Percentiles rank a stretch among this genome's conserved stretches.
phyloP scores from a whole-genome alignment of 2,797 vertebrate species.

The Selene dorsalis region DNA sequence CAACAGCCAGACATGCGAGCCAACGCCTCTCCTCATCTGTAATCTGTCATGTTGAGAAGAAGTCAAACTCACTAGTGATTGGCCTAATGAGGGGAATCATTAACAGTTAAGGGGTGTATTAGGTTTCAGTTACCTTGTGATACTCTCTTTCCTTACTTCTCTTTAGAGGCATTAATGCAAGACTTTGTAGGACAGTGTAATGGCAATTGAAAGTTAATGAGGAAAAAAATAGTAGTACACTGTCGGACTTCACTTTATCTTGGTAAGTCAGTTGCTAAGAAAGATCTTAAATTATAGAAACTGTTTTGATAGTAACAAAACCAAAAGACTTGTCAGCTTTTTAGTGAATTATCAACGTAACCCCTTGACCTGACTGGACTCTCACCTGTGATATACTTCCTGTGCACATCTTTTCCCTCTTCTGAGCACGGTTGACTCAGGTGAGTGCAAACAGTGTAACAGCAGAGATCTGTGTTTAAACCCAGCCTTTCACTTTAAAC shows the following conservation, averaged over 20 bases:
- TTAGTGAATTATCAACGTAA: too few species aligned
- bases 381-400: not conserved
- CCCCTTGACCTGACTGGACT: too few species aligned
- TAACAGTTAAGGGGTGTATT: constrained; percentile 63
- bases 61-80: constrained; percentile 66
- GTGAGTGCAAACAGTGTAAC: not conserved
- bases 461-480: constrained; percentile 1
- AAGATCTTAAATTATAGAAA: not conserved
- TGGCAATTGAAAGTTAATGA: constrained; percentile 14
- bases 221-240: not conserved
- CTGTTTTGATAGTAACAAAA: not conserved
- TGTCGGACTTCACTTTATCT: constrained; percentile 5
- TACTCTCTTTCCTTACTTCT: constrained; percentile 16
- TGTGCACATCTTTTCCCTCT: not conserved
- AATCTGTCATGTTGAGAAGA: constrained; percentile 71
- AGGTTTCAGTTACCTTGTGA: constrained; percentile 49
- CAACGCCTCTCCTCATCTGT: constrained; percentile 61
- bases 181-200: constrained; percentile 16
- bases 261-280: not conserved
- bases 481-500: not conserved
- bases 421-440: not conserved
- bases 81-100: constrained; percentile 73
- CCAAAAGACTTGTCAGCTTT: not conserved
- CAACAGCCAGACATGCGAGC: constrained; percentile 49
- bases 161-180: not conserved